These are phyloP conservation scores for Geotrypetes seraphini DNA, from an alignment of 2,797 vertebrate species.

Conservation along the genomic window DNA sequence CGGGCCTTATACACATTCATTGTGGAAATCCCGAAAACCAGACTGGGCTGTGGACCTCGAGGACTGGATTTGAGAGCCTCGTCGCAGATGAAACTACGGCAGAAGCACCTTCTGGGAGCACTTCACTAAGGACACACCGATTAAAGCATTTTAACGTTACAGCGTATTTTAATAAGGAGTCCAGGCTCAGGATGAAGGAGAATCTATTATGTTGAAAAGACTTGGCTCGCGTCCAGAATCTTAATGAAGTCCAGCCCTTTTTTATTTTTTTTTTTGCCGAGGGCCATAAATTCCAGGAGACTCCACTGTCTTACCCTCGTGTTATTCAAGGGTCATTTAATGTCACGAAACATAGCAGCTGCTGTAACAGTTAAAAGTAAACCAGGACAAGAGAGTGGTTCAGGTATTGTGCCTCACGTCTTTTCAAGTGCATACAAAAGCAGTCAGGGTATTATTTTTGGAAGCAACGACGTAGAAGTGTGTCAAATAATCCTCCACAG, in stretches of 20 bases:
- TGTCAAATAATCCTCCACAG: neutral
- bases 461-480: neutral
- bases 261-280: slow-evolving; percentile 9
- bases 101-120: neutral
- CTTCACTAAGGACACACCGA: neutral
- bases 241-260: slow-evolving; percentile 23
- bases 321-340: slow-evolving; percentile 21
- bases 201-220: neutral
- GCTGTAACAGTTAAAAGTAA: neutral
- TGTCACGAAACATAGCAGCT: slow-evolving; percentile 1
- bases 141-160: neutral
- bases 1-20: too few species aligned
- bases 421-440: too few species aligned
- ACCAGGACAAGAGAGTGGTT: neutral
- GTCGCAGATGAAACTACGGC: too few species aligned
- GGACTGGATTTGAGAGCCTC: too few species aligned
- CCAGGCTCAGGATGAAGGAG: slow-evolving; percentile 11
- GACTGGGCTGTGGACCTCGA: too few species aligned
- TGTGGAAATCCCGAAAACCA: too few species aligned
- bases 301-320: slow-evolving; percentile 11
- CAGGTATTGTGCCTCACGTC: fast-evolving
- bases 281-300: slow-evolving; percentile 15
- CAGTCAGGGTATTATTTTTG: neutral
- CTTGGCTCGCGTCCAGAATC: slow-evolving; percentile 23
- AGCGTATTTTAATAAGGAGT: slow-evolving; percentile 8